These are phyloP conservation scores for Leptura quadrifasciata DNA, from an alignment of 2,888 invertebrate species.

Conservation along the genomic window DNA sequence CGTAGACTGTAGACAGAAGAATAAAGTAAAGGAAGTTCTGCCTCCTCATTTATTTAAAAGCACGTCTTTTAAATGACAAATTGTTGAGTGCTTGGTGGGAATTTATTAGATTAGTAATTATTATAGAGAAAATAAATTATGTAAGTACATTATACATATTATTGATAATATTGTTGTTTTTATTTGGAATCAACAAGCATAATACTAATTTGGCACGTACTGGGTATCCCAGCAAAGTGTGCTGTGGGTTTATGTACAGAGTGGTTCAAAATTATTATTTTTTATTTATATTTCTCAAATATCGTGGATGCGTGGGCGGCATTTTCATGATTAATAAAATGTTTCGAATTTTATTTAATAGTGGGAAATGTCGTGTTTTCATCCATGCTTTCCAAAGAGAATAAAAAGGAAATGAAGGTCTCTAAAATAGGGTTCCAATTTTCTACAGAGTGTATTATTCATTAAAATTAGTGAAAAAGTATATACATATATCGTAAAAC, in stretches of 20 bases:
- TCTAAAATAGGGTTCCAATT: too few species aligned
- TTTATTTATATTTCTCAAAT: too few species aligned
- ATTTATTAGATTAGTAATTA: conserved; percentile 31
- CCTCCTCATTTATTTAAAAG: conserved; percentile 51
- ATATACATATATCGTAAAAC: too few species aligned
- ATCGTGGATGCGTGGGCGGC: too few species aligned
- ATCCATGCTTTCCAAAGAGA: too few species aligned
- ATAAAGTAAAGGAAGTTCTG: conserved; percentile 45
- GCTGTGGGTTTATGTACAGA: background rate
- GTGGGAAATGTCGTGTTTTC: too few species aligned
- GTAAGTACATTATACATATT: background rate
- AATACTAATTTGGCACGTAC: background rate
- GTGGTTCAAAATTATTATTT: background rate
- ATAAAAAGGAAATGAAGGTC: too few species aligned
- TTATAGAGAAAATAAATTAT: conserved; percentile 26
- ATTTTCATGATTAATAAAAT: too few species aligned
- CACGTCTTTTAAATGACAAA: conserved; percentile 48
- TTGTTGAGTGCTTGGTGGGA: conserved; percentile 51
- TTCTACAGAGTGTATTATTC: too few species aligned
- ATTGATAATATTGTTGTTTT: background rate
- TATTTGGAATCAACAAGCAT: background rate
- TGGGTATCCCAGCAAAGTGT: background rate
- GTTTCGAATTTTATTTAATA: too few species aligned
- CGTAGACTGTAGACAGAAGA: conserved; percentile 26
- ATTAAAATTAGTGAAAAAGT: too few species aligned